A percentile compares a stretch with the other conserved stretches of the same genome.
Conservation (phyloP, 2,888 invertebrate species). For the Leptinotarsa rubiginosa region DNA sequence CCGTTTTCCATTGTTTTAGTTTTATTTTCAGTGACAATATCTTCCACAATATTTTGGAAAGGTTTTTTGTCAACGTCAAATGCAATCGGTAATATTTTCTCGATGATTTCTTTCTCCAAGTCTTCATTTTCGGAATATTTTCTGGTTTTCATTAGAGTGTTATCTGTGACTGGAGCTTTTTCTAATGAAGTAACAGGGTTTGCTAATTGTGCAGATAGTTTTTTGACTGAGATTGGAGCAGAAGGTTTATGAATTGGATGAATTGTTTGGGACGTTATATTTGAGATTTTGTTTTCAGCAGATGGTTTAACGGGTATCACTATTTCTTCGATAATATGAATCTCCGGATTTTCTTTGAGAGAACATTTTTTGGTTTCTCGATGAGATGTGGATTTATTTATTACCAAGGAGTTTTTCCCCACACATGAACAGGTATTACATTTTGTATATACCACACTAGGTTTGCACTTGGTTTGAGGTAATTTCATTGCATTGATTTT, state of each 20-base stretch:
- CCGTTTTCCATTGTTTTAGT: too few relatives aligned
- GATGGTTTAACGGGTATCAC: neutral
- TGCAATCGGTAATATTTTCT: too few relatives aligned
- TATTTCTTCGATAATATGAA: neutral
- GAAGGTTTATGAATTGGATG: neutral
- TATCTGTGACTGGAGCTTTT: too few relatives aligned
- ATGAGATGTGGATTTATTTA: neutral
- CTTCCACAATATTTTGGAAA: too few relatives aligned
- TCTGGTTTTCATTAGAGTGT: too few relatives aligned
- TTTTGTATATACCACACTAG: neutral
- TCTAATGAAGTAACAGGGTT: too few relatives aligned
- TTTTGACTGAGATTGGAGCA: too few relatives aligned
- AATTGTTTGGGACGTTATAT: neutral
- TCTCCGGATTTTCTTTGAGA: neutral
- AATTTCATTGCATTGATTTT: neutral
- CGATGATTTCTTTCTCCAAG: too few relatives aligned
- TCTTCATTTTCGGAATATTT: too few relatives aligned
- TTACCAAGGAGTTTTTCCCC: neutral
- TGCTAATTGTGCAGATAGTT: too few relatives aligned
- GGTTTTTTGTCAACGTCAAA: too few relatives aligned
- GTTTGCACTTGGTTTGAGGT: neutral
- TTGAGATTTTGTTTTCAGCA: neutral
- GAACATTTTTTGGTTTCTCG: neutral
- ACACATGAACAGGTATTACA: neutral
- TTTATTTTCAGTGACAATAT: too few relatives aligned